These are phyloP conservation scores for Suillia variegata DNA, from an alignment of 2,888 invertebrate species.

Conservation along the genomic window DNA sequence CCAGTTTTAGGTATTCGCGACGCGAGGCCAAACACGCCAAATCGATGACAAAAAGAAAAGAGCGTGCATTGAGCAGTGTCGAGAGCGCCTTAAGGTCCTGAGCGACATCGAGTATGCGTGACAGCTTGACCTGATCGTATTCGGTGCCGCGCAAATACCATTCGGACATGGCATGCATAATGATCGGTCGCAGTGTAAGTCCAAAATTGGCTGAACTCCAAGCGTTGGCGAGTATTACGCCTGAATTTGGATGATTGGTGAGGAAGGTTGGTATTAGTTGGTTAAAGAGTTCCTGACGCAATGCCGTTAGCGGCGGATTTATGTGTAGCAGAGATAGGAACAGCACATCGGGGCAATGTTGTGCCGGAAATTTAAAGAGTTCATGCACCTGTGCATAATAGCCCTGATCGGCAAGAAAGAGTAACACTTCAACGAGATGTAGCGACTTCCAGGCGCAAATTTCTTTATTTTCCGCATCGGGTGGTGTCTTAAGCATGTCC, in stretches of 20 bases:
- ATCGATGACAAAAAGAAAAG: conserved; percentile 96
- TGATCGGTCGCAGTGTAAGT: conserved; percentile 74
- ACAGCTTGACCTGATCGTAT: conserved; percentile 90
- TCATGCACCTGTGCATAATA: conserved; percentile 80
- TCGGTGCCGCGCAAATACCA: conserved; percentile 89
- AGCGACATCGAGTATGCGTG: conserved; percentile 94
- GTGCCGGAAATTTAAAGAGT: conserved; percentile 87
- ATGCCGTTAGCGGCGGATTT: conserved; percentile 75
- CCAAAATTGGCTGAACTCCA: conserved; percentile 84
- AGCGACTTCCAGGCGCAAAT: conserved; percentile 91
- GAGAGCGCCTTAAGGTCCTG: conserved; percentile 94
- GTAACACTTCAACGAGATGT: conserved; percentile 85
- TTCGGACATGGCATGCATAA: conserved; percentile 97
- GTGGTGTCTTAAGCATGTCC: conserved; percentile 89
- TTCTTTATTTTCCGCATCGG: conserved; percentile 94
- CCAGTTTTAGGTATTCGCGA: conserved; percentile 94
- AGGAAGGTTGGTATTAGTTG: conserved; percentile 91
- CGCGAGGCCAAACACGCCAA: conserved; percentile 96
- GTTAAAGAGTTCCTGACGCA: conserved; percentile 85
- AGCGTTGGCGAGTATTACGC: conserved; percentile 92
- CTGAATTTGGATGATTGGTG: conserved; percentile 94
- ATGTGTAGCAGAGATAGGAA: conserved; percentile 88
- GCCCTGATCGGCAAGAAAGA: conserved; percentile 87
- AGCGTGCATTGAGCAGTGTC: conserved; percentile 85
- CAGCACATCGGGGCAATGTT: conserved; percentile 93